Conservation (phyloP, 2,888 invertebrate species). For the Tuberolachnus salignus region DNA sequence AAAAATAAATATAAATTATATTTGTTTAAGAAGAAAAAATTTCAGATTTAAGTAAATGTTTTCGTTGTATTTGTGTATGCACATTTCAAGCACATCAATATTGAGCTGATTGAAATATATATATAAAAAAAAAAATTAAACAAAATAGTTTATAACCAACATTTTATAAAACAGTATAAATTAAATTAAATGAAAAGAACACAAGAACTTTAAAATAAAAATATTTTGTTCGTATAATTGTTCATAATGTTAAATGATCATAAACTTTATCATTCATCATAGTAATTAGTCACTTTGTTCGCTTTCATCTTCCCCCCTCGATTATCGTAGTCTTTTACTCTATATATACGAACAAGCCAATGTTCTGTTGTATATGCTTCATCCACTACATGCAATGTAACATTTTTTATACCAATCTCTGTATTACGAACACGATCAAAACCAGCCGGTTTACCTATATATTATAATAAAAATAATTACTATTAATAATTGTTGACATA, state of each 20-base stretch:
- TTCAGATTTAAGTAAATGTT: not conserved
- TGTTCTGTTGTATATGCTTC: constrained; percentile 99
- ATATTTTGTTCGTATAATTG: constrained; percentile 37
- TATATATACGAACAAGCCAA: constrained; percentile 98
- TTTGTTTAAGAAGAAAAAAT: not conserved
- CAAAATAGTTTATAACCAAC: constrained; percentile 38
- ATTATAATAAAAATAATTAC: constrained; percentile 14
- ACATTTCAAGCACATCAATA: constrained; percentile 8
- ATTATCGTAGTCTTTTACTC: constrained; percentile 93
- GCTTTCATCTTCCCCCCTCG: constrained; percentile 66
- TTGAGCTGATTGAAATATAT: constrained; percentile 36
- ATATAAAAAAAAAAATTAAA: not conserved
- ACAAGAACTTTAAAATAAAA: constrained; percentile 25
- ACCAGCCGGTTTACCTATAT: constrained; percentile 85
- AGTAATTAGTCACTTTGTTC: constrained; percentile 44
- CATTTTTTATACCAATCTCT: constrained; percentile 99
- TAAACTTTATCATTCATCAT: constrained; percentile 37
- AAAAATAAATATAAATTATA: not conserved
- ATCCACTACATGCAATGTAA: constrained; percentile 96
- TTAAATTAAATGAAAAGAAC: constrained; percentile 26
- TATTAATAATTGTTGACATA: not conserved
- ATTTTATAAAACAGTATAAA: constrained; percentile 12
- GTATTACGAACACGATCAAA: constrained; percentile 94
- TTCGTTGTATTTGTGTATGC: constrained; percentile 9
- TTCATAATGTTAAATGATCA: no score